Percentiles rank a stretch among this genome's conserved stretches.
Conservation (phyloP, 1,140 invertebrate genomes). For the Ooceraea biroi region DNA sequence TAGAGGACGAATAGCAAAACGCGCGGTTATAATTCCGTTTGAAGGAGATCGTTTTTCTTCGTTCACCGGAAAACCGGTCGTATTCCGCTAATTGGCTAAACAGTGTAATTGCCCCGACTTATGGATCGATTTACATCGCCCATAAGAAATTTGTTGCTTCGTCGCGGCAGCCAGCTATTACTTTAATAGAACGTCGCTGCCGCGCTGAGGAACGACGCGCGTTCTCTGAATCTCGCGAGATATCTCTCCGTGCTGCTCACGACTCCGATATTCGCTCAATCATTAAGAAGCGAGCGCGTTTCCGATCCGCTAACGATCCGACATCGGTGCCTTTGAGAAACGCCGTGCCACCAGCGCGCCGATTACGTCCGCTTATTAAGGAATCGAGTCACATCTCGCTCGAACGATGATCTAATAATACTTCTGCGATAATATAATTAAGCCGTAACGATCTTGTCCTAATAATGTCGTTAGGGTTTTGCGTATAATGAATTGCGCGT, state of each 20-base stretch:
- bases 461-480: constrained; percentile 51
- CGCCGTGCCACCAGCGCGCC: constrained; percentile 9
- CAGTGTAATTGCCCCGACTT: constrained; percentile 79
- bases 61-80: constrained; percentile 72
- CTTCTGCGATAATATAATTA: constrained; percentile 62
- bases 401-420: constrained; percentile 51
- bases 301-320: constrained; percentile 63
- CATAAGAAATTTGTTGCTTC: constrained; percentile 80
- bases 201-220: background rate
- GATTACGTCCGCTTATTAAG: constrained; percentile 28
- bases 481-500: constrained; percentile 54
- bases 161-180: constrained; percentile 61
- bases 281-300: constrained; percentile 64
- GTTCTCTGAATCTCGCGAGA: constrained; percentile 11
- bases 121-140: constrained; percentile 79
- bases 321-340: constrained; percentile 69
- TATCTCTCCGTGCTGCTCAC: background rate
- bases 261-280: constrained; percentile 66
- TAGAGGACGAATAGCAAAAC: constrained; percentile 24
- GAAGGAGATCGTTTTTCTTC: constrained; percentile 49
- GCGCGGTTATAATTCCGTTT: constrained; percentile 30
- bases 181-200: constrained; percentile 70
- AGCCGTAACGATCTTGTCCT: constrained; percentile 47
- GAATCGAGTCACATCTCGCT: constrained; percentile 47
- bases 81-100: constrained; percentile 81